Base-by-base conservation (phyloP, 2,797 vertebrate species). In the Okamejei kenojei region DNA sequence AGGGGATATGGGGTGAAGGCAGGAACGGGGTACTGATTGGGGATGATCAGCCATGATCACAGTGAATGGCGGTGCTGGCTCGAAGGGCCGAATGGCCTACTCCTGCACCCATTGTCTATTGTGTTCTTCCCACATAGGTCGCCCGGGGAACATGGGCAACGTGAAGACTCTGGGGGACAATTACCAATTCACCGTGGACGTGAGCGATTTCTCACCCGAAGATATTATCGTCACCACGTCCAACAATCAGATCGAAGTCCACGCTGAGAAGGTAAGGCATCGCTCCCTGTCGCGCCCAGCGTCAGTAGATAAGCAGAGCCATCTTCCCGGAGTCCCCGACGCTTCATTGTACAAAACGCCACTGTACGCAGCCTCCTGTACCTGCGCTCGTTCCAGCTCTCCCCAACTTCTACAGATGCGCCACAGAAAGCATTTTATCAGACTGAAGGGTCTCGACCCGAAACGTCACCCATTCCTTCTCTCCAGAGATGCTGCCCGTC, bases 191-290 rank as follows among this genome's bases (percentile, higher is more conserved):
- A 97, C 97, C 0, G 96, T 98, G 82, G 97, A 98, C 0, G 97
- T 98, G 94, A 97, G 97, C 0, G 97, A 98, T 94, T 99, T 98
- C 94, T 96, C 97, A 54, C 97, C 97, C 0, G 97, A 98, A 94
- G 97, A 98, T 94, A 97, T 98, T 93, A 96, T 98, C 0, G 96
- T 98, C 94, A 98, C 97, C 93, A 97, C 97, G 2, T 98, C 97
- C 91, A 98, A 98, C 95, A 98, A 98, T 95, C 96, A 97, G 94
- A 97, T 98, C 4, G 96, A 98, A 94, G 97, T 99, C 90, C 97
- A 96, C 0, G 97, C 98, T 0, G 98, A 99, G 96, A 99, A 98
- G 97, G 98, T 98, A 95, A 96, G 96, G 61, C n/a, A 68, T 63
- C n/a, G 10, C 68, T 88, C 0, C 29, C 77, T 90, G 38, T 58